Base-by-base conservation (phyloP, 1,140 invertebrate species). In the Drosophila ogumai region DNA sequence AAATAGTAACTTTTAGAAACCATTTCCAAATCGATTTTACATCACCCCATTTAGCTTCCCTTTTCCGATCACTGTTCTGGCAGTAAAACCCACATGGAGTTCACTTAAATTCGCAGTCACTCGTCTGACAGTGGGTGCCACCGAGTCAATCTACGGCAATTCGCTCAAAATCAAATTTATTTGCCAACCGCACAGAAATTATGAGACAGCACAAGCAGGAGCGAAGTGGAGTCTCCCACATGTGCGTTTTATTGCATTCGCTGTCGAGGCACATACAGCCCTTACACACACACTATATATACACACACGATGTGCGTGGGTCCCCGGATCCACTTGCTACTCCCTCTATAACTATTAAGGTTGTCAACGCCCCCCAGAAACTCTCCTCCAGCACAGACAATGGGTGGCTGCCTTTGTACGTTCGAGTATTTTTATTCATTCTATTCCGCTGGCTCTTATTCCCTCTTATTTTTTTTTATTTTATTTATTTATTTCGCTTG, bases 341-440 rank as follows among this genome's bases (percentile, higher is more conserved):
- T 34, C 34, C 67, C 60, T 32, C 60, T 50, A 67, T 67, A 68
- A 68, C 65, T 68, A 68, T 68, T 68, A 67, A 67, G 61, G 65
- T 66, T 66, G 61, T 46, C 65, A 69, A 47, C 66, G 66, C 22
- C 43, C 34, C 41, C 32, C 50, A 36, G 54, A 49, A 76, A 6
- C 25, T 49, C 55, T 32, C 17, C 7, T 15, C 41, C 28, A 12
- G 49, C 75, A 36, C 32, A 80, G 71, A 87, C 46, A 46, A 61
- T 61, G 64, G 56, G 41, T 49, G 55, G 63, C 38, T 50, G 57
- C 56, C 71, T 88, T 87, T 82, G 84, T 87, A 88, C 84, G 84
- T 80, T 84, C 68, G 76, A 87, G 84, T 87, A 87, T 87, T 87
- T 87, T 87, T 87, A 87, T 87, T 87, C 84, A 87, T 87, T 87